Conservation (phyloP, 1,140 invertebrate species). For the Cotesia glomerata region DNA sequence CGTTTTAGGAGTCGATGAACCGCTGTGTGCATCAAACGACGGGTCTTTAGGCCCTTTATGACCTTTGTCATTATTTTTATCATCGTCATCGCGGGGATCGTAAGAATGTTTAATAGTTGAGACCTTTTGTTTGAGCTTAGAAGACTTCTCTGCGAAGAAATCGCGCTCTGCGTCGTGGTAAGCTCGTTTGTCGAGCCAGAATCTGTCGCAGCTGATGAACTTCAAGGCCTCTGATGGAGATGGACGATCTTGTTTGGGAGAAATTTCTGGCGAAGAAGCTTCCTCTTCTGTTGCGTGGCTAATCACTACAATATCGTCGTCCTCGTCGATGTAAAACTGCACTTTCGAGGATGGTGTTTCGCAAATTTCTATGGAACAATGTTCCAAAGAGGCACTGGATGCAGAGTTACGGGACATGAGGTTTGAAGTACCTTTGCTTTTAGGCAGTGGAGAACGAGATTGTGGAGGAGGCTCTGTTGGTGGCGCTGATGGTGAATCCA, state of each 20-base stretch:
- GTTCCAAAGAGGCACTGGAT: neutral
- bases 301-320: constrained; percentile 50
- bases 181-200: constrained; percentile 68
- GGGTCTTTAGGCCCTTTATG: constrained; percentile 47
- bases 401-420: constrained; percentile 25
- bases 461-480: constrained; percentile 6
- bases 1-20: constrained; percentile 59
- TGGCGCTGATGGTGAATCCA: neutral
- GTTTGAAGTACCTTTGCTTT: constrained; percentile 30
- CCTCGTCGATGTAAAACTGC: constrained; percentile 51
- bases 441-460: constrained; percentile 17
- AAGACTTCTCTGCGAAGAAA: constrained; percentile 60
- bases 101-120: constrained; percentile 45
- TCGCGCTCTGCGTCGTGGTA: constrained; percentile 71
- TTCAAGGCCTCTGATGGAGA: constrained; percentile 35
- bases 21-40: constrained; percentile 21
- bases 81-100: constrained; percentile 62
- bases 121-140: constrained; percentile 44
- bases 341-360: constrained; percentile 43
- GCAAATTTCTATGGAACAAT: constrained; percentile 25
- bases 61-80: constrained; percentile 67
- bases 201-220: constrained; percentile 61
- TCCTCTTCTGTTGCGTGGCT: constrained; percentile 40
- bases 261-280: neutral
- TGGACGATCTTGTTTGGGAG: neutral